Evolutionary conservation across 2,797 vertebrate genomes (phyloP).

Genomic region (Eupleurogrammus muticus): DNA sequence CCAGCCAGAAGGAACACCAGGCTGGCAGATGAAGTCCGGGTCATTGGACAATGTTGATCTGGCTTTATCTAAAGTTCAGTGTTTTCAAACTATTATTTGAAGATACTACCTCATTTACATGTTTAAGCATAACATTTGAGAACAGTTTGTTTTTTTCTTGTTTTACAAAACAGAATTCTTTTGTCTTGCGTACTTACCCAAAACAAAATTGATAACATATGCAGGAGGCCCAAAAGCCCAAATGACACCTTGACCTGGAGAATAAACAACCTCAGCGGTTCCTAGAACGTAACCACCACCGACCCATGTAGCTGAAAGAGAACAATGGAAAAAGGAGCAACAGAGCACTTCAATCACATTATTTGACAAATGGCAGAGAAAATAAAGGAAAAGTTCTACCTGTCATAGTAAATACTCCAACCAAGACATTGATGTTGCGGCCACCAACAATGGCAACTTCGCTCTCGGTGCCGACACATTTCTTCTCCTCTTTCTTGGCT

Average conservation of each 20-base stretch:
- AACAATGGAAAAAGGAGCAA: background rate
- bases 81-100: no score
- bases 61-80: no score
- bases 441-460: conserved; percentile 74
- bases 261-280: conserved; percentile 83
- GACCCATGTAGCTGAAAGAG: conserved; percentile 82
- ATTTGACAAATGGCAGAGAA: background rate
- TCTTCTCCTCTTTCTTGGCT: conserved; percentile 67
- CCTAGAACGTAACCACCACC: conserved; percentile 85
- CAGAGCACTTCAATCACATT: background rate
- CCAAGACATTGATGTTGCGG: conserved; percentile 67
- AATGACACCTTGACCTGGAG: conserved; percentile 79
- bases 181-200: conserved; percentile 75
- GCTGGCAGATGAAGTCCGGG: no score
- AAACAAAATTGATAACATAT: conserved; percentile 76
- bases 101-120: no score
- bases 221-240: conserved; percentile 81
- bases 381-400: conserved; percentile 33
- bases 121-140: no score
- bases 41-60: no score
- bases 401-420: conserved; percentile 79
- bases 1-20: no score
- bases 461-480: conserved; percentile 49
- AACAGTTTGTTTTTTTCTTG: no score
- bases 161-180: no score